Percentiles rank a stretch among this genome's conserved stretches.
Conservation (phyloP, 2,888 invertebrate genomes). For the Dioctria rufipes region DNA sequence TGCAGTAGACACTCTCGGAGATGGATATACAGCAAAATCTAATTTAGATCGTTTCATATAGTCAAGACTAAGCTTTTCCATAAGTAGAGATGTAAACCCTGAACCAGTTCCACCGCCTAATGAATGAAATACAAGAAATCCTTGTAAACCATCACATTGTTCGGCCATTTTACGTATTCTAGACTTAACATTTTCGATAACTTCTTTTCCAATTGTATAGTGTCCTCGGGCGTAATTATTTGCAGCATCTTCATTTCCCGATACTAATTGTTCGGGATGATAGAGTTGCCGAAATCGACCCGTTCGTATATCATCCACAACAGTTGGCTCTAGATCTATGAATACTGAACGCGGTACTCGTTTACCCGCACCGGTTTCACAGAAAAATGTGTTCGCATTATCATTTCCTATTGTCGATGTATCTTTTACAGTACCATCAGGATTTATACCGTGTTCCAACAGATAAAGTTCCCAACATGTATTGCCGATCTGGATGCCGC, state of each 20-base stretch:
- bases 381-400: conserved; percentile 83
- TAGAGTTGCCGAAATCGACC: conserved; percentile 82
- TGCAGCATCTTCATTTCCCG: conserved; percentile 87
- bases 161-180: conserved; percentile 80
- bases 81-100: conserved; percentile 89
- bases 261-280: conserved; percentile 89
- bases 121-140: conserved; percentile 88
- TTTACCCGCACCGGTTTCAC: conserved; percentile 88
- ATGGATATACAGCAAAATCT: conserved; percentile 92
- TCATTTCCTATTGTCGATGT: conserved; percentile 70
- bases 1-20: conserved; percentile 92
- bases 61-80: conserved; percentile 87
- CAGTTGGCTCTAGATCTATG: conserved; percentile 81
- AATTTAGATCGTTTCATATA: conserved; percentile 91
- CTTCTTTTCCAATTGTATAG: conserved; percentile 84
- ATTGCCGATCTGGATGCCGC: conserved; percentile 89
- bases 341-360: conserved; percentile 84
- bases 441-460: conserved; percentile 85
- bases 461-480: conserved; percentile 89
- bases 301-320: conserved; percentile 79
- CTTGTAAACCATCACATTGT: conserved; percentile 81
- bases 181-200: conserved; percentile 79
- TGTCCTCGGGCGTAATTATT: conserved; percentile 92
- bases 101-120: conserved; percentile 91
- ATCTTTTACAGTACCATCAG: conserved; percentile 80